Percentiles rank a stretch among this genome's conserved stretches.
Evolutionary conservation across 2,888 invertebrate species (phyloP).

Genomic region (Muschampia plurimacula): DNA sequence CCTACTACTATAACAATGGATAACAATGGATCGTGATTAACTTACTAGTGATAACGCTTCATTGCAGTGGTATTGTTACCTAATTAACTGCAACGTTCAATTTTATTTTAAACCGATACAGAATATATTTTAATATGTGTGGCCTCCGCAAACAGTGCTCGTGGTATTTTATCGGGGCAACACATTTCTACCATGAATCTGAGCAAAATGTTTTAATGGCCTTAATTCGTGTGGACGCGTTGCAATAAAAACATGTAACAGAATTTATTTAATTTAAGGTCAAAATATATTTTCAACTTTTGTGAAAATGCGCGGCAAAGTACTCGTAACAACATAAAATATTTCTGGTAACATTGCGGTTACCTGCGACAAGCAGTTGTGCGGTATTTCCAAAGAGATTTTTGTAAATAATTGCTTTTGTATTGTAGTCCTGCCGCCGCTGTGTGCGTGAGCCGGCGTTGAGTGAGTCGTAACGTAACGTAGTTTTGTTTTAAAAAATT

Average conservation of each 20-base stretch:
- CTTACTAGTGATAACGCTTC: constrained; percentile 5
- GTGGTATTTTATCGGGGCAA: constrained; percentile 38
- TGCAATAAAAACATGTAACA: constrained; percentile 51
- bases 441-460: constrained; percentile 54
- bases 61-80: constrained; percentile 19
- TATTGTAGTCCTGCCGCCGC: constrained; percentile 55
- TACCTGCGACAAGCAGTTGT: constrained; percentile 70
- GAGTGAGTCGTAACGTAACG: constrained; percentile 52
- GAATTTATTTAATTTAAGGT: constrained; percentile 55
- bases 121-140: constrained; percentile 28
- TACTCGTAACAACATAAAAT: constrained; percentile 68
- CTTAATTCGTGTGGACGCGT: constrained; percentile 51
- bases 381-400: constrained; percentile 68
- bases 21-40: constrained; percentile 19
- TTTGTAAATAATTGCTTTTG: constrained; percentile 69
- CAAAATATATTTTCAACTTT: constrained; percentile 58
- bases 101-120: constrained; percentile 32
- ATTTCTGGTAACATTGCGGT: constrained; percentile 73
- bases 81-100: constrained; percentile 31
- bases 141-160: constrained; percentile 42
- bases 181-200: constrained; percentile 42
- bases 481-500: constrained; percentile 54
- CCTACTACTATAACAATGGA: background rate
- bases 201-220: constrained; percentile 52
- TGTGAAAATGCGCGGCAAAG: constrained; percentile 60